A percentile compares a stretch with the other conserved stretches of the same genome.
Conservation (phyloP, 1,140 invertebrate genomes). For the Drosophila auraria region DNA sequence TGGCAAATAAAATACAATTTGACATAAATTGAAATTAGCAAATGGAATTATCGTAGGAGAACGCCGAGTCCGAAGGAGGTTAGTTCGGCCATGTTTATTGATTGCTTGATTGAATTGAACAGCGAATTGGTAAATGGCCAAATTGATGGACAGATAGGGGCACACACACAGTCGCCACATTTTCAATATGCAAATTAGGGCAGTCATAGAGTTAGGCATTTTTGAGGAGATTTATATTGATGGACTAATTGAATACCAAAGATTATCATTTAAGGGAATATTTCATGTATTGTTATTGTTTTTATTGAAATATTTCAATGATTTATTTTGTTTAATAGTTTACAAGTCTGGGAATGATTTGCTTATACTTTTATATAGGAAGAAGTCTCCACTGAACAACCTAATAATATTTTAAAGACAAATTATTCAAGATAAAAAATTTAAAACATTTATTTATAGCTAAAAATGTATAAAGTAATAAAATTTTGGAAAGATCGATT, state of each 20-base stretch:
- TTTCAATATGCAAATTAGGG: constrained; percentile 27
- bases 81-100: constrained; percentile 81
- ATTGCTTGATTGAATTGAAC: constrained; percentile 78
- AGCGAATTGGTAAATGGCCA: constrained; percentile 51
- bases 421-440: no score
- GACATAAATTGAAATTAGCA: constrained; percentile 81
- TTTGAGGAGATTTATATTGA: constrained; percentile 21
- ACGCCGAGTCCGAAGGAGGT: constrained; percentile 43
- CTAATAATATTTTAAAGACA: not conserved
- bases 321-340: not conserved
- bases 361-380: fast-evolving
- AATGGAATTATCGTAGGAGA: constrained; percentile 75
- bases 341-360: not conserved
- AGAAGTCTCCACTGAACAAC: not conserved
- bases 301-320: not conserved
- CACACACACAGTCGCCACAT: not conserved
- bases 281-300: not conserved
- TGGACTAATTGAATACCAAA: not conserved
- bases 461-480: no score
- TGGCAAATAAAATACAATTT: constrained; percentile 74
- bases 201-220: constrained; percentile 3
- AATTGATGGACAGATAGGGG: constrained; percentile 41
- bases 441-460: no score
- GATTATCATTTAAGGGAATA: not conserved
- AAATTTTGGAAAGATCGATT: no score